Percentiles rank a stretch among this genome's conserved stretches.
These are phyloP conservation scores for Halichondria panicea DNA, from an alignment of 37 sponge, comb jelly and placozoan species.

Conservation along the genomic window DNA sequence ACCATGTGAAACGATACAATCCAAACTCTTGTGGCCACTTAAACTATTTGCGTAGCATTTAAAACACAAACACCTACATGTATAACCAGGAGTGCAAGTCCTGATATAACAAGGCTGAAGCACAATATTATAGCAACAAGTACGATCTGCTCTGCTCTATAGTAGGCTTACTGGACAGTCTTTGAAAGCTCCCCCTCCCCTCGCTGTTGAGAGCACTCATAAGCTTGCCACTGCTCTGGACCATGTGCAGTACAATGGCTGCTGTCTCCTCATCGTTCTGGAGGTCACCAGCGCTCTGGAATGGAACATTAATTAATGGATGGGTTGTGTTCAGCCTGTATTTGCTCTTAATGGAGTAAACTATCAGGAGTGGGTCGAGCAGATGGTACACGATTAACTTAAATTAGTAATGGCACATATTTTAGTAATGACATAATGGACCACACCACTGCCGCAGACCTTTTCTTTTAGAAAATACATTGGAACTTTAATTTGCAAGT, in stretches of 20 bases:
- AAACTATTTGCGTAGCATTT: neutral
- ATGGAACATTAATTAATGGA: neutral
- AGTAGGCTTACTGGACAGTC: slow-evolving; percentile 53
- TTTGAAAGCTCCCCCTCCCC: slow-evolving; percentile 51
- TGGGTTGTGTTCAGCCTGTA: neutral
- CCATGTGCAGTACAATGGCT: slow-evolving; percentile 47
- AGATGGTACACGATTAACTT: no score
- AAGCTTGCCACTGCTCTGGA: slow-evolving; percentile 54
- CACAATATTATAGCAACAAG: neutral
- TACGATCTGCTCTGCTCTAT: neutral
- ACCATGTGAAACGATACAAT: no score
- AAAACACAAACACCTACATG: neutral
- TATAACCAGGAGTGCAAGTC: neutral
- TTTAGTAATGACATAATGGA: no score
- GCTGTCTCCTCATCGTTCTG: slow-evolving; percentile 81
- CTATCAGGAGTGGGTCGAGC: neutral
- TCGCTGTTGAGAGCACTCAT: slow-evolving; percentile 56
- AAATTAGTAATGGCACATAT: no score
- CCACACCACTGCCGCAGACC: no score
- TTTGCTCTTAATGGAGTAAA: neutral
- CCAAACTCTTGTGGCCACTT: no score
- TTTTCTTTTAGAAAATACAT: no score
- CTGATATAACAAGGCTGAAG: neutral
- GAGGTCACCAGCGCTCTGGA: slow-evolving; percentile 48
- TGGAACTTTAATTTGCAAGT: no score